These are phyloP conservation scores for Cassiopea xamachana DNA, from an alignment of 30 jellyfish, hydroid and myxozoan species.

Conservation along the genomic window DNA sequence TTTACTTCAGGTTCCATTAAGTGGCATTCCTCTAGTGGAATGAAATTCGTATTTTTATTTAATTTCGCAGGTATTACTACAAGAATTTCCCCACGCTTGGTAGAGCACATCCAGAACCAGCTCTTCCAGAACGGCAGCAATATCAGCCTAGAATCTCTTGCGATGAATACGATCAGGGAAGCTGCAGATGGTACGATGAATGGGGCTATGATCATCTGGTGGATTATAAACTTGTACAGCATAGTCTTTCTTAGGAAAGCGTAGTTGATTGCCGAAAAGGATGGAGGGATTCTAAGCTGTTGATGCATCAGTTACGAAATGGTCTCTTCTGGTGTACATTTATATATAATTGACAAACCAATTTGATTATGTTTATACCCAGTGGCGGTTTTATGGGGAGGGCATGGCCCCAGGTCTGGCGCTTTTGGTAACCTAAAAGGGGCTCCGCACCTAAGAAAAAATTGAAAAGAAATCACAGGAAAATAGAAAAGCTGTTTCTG, in stretches of 20 bases:
- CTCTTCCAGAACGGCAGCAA: slow-evolving; percentile 68
- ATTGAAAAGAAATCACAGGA: no score
- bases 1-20: not conserved
- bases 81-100: slow-evolving; percentile 76
- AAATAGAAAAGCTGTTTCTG: no score
- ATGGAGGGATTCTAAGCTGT: not conserved
- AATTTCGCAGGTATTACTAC: slow-evolving; percentile 80
- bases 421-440: no score
- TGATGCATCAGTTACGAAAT: no score
- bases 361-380: no score
- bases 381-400: no score
- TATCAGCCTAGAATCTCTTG: slow-evolving; percentile 82
- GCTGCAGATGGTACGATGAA: slow-evolving; percentile 96
- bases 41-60: not conserved
- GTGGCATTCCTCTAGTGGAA: not conserved
- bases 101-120: slow-evolving; percentile 87
- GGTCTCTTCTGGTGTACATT: no score
- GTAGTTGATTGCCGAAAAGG: not conserved
- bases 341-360: no score
- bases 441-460: no score
- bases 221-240: slow-evolving; percentile 63
- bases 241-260: slow-evolving; percentile 10
- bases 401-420: no score
- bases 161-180: slow-evolving; percentile 81
- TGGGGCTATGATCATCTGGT: slow-evolving; percentile 92